These are phyloP conservation scores for Atherinomorus stipes DNA, from an alignment of 2,113 vertebrate species.

Conservation along the genomic window DNA sequence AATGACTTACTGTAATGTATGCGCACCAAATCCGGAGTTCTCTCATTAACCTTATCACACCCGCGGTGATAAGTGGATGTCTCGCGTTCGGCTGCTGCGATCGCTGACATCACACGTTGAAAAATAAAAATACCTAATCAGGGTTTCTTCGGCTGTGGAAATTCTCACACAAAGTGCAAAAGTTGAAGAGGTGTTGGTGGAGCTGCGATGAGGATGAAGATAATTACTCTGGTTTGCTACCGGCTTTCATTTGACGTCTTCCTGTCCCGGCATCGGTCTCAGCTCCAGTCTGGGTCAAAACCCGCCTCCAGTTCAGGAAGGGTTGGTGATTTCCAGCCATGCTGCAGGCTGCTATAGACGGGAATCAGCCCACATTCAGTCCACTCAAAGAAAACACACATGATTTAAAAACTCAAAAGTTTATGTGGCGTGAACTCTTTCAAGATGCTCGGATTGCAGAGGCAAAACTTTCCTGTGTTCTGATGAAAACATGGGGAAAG, in stretches of 20 bases:
- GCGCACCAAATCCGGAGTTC: neutral
- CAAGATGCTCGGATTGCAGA: no score
- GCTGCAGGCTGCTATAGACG: slow-evolving; percentile 7
- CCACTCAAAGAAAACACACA: no score
- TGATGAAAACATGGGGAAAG: neutral
- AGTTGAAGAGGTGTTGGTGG: neutral
- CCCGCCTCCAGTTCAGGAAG: neutral
- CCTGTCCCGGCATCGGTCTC: slow-evolving; percentile 1
- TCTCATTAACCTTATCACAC: slow-evolving; percentile 50
- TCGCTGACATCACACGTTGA: neutral
- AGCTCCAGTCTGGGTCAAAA: slow-evolving; percentile 6
- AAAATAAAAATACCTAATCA: neutral
- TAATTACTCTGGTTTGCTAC: neutral
- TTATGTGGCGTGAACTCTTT: no score
- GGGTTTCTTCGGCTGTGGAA: neutral
- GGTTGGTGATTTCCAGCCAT: slow-evolving; percentile 3
- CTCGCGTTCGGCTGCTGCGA: slow-evolving; percentile 1
- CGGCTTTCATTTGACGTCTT: neutral
- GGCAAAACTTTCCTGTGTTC: no score
- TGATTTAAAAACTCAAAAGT: no score
- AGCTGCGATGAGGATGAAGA: slow-evolving; percentile 15
- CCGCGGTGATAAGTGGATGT: neutral
- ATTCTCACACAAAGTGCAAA: neutral
- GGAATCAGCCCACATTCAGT: neutral
- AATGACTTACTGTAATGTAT: neutral